A percentile compares a stretch with the other conserved stretches of the same genome.
phyloP scores from a whole-genome alignment of 2,888 invertebrate species.

The Euplexia lucipara region DNA sequence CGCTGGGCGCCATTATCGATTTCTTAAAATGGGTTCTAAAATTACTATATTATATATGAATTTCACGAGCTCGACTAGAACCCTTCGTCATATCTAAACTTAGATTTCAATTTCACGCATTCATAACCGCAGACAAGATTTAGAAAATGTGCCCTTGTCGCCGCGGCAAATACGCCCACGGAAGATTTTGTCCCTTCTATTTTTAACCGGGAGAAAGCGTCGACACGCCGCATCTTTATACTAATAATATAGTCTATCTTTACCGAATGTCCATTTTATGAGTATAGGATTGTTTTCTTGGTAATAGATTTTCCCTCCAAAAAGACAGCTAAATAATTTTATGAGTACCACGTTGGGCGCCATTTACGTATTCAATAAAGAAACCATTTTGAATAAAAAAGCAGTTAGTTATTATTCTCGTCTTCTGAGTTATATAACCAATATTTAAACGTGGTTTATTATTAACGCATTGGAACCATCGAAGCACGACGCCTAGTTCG shows the following conservation, averaged over 20 bases:
- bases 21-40: not conserved
- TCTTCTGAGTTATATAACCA: too few relatives aligned
- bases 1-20: constrained; percentile 13
- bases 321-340: not conserved
- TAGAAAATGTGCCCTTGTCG: constrained; percentile 9
- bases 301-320: not conserved
- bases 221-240: not conserved
- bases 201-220: constrained; percentile 31
- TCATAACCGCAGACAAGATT: constrained; percentile 10
- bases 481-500: constrained; percentile 14
- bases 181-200: constrained; percentile 26
- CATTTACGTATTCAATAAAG: constrained; percentile 11
- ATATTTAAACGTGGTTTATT: not conserved
- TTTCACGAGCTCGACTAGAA: not conserved
- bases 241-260: constrained; percentile 19
- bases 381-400: not conserved
- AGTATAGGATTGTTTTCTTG: not conserved
- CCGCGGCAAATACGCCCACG: constrained; percentile 21
- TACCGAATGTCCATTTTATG: not conserved
- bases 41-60: too few relatives aligned
- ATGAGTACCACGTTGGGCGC: constrained; percentile 7
- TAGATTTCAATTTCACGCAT: constrained; percentile 41
- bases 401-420: too few relatives aligned
- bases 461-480: not conserved
- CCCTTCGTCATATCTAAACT: constrained; percentile 11